Evolutionary conservation across 2,797 vertebrate genomes (phyloP).

Genomic region (Ptychadena robeensis): DNA sequence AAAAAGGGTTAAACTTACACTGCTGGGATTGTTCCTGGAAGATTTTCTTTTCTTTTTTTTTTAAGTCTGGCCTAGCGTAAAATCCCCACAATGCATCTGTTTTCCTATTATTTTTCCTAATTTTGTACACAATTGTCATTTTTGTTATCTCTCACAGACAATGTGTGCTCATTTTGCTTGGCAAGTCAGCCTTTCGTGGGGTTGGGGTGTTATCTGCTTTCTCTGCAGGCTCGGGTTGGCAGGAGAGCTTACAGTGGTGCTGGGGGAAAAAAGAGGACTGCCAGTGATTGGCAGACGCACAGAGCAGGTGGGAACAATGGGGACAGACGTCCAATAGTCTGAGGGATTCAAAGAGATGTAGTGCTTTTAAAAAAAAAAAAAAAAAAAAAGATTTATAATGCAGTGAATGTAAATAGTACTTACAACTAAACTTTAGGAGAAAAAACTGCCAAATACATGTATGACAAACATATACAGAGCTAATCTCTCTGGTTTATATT

Average conservation of each 20-base stretch:
- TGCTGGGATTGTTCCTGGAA: neutral
- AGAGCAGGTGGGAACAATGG: conserved; percentile 32
- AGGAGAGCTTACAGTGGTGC: conserved; percentile 41
- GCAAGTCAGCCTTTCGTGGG: conserved; percentile 24
- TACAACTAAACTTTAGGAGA: neutral
- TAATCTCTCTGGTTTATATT: too few species aligned
- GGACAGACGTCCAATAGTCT: neutral
- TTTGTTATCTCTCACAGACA: conserved; percentile 19
- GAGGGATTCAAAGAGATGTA: neutral
- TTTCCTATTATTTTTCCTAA: neutral
- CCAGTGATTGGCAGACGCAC: conserved; percentile 16
- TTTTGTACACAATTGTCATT: conserved; percentile 11
- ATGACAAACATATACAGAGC: too few species aligned
- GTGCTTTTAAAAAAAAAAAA: neutral
- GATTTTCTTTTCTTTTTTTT: too few species aligned
- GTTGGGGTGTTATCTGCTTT: conserved; percentile 34
- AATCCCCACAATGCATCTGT: neutral
- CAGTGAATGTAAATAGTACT: neutral
- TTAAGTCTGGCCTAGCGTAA: neutral
- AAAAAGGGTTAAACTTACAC: neutral
- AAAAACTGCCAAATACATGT: neutral
- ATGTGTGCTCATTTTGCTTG: conserved; percentile 21
- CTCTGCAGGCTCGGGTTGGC: conserved; percentile 21
- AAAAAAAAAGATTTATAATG: too few species aligned
- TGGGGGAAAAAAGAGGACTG: conserved; percentile 4